A percentile compares a stretch with the other conserved stretches of the same genome.
phyloP scores from a whole-genome alignment of 2,888 invertebrate species.

The Melanchra persicariae region DNA sequence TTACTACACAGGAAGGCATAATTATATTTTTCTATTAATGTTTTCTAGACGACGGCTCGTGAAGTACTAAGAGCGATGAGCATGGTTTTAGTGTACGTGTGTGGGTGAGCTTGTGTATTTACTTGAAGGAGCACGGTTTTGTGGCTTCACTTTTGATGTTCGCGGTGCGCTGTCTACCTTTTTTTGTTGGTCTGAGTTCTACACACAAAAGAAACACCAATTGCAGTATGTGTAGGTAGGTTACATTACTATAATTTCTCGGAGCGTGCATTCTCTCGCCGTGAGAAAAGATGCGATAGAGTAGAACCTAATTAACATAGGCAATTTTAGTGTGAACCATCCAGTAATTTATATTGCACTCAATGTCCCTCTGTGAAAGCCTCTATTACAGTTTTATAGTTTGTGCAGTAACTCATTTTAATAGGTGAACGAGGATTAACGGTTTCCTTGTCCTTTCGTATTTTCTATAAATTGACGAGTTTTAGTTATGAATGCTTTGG shows the following conservation, averaged over 20 bases:
- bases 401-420: conserved; percentile 44
- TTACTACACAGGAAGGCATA: too few relatives aligned
- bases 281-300: conserved; percentile 42
- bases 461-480: conserved; percentile 13
- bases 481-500: neutral
- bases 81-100: too few relatives aligned
- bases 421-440: conserved; percentile 22
- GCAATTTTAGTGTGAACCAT: conserved; percentile 41
- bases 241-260: conserved; percentile 32
- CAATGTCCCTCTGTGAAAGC: conserved; percentile 35
- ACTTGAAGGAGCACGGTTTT: too few relatives aligned
- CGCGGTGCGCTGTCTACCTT: too few relatives aligned
- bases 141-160: too few relatives aligned
- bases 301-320: conserved; percentile 45
- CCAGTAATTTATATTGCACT: conserved; percentile 54
- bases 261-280: conserved; percentile 4
- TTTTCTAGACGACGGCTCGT: too few relatives aligned
- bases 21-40: too few relatives aligned
- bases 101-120: too few relatives aligned
- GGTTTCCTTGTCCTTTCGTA: conserved; percentile 33
- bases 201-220: conserved; percentile 4
- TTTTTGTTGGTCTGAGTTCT: too few relatives aligned
- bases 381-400: conserved; percentile 37
- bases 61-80: too few relatives aligned
- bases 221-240: neutral